phyloP scores from a whole-genome alignment of 35 echinoderm and acorn worm genomes.

The Patiria miniata region DNA sequence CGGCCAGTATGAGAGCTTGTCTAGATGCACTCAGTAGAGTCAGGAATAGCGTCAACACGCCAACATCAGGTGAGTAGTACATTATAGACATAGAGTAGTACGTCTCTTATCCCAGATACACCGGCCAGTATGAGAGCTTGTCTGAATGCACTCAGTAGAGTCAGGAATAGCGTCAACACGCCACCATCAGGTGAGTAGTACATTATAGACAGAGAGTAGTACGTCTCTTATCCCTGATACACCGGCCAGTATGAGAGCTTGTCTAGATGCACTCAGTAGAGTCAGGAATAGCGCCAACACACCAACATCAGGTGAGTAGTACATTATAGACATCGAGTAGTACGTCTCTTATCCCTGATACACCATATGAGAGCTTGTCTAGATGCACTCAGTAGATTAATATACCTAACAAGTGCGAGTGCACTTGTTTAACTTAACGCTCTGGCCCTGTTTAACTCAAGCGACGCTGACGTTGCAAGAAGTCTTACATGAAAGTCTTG shows the following conservation, averaged over 20 bases:
- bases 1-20: constrained; percentile 73
- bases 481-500: too few relatives aligned
- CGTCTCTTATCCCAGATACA: constrained; percentile 78
- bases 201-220: not conserved
- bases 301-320: not conserved
- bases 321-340: not conserved
- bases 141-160: constrained; percentile 52
- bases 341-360: constrained; percentile 78
- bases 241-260: constrained; percentile 74
- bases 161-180: constrained; percentile 1
- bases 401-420: too few relatives aligned
- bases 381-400: constrained; percentile 45
- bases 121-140: constrained; percentile 77
- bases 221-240: constrained; percentile 80
- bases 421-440: too few relatives aligned
- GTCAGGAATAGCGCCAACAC: constrained; percentile 15
- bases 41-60: not conserved
- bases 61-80: not conserved
- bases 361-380: constrained; percentile 73
- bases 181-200: not conserved
- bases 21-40: constrained; percentile 58
- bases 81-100: too few relatives aligned
- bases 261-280: constrained; percentile 55
- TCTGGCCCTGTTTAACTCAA: too few relatives aligned
- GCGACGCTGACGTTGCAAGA: too few relatives aligned